Conservation (phyloP, 2,797 vertebrate species). For the Capromys pilorides region DNA sequence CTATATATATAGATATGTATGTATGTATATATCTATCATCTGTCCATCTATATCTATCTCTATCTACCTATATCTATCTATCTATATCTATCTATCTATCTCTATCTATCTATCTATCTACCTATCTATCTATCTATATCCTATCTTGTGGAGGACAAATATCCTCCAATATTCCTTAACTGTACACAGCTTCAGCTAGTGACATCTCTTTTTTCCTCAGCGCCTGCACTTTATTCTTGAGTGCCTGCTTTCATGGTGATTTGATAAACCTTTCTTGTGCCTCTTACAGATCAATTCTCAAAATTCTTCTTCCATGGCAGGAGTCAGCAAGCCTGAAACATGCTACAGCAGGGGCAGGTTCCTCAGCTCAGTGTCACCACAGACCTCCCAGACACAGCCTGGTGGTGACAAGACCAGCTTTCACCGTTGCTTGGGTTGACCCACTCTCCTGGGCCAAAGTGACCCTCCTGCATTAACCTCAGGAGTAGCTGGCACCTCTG, state of each 20-base stretch:
- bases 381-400: background rate
- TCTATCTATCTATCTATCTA: background rate
- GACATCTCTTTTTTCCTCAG: background rate
- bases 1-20: no score
- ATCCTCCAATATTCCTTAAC: background rate
- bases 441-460: background rate
- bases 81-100: background rate
- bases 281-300: background rate
- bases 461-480: background rate
- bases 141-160: background rate
- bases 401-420: background rate
- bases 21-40: no score
- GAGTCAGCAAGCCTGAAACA: background rate
- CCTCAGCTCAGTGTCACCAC: background rate
- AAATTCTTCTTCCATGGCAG: background rate
- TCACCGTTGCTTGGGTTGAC: background rate
- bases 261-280: background rate
- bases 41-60: background rate
- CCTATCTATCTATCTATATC: background rate
- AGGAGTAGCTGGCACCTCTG: background rate
- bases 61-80: no score
- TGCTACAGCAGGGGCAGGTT: background rate
- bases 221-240: background rate
- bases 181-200: background rate
- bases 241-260: background rate